Evolutionary conservation across 2,797 vertebrate genomes (phyloP).

Genomic region (Picus viridis): DNA sequence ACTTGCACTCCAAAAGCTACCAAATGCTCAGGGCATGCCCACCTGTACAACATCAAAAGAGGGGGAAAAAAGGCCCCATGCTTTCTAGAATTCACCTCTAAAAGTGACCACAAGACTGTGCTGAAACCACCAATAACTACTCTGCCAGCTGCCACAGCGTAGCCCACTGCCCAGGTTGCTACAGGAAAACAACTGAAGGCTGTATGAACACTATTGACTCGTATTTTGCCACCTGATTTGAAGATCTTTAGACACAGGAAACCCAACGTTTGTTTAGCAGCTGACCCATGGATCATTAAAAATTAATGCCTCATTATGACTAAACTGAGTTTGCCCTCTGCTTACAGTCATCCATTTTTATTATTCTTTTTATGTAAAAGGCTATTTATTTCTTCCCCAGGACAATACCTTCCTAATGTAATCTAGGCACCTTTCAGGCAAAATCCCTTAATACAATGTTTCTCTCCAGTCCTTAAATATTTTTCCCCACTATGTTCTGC

Average conservation of each 20-base stretch:
- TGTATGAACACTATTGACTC: neutral
- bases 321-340: neutral
- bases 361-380: neutral
- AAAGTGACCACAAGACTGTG: neutral
- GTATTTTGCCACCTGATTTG: neutral
- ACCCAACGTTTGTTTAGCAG: neutral
- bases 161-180: neutral
- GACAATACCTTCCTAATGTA: neutral
- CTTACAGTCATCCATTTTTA: neutral
- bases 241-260: neutral
- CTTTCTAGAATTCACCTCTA: neutral
- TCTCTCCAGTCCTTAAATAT: neutral
- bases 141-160: rapidly evolving
- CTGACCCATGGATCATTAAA: neutral
- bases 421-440: neutral
- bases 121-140: neutral
- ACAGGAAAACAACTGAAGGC: neutral
- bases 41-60: neutral
- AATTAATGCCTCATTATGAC: neutral
- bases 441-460: neutral
- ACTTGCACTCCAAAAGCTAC: neutral
- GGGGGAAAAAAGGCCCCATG: neutral
- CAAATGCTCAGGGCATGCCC: rapidly evolving
- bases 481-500: neutral
- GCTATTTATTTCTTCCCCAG: neutral